Conservation (phyloP, 2,797 vertebrate species). For the Alosa sapidissima region DNA sequence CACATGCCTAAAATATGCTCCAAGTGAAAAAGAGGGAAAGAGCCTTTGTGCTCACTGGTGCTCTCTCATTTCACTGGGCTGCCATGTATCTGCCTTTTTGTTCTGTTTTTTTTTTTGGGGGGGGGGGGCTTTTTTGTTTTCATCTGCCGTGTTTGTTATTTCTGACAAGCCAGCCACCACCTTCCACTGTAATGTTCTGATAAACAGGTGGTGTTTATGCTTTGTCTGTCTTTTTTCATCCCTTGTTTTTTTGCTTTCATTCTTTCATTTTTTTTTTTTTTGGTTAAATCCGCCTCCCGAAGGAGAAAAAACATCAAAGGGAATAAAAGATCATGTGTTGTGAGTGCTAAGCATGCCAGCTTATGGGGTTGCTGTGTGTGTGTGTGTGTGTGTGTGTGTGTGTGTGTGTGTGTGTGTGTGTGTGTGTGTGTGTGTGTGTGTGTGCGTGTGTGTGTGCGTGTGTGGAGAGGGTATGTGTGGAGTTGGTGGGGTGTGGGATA, state of each 20-base stretch:
- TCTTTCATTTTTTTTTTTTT: constrained; percentile 22
- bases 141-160: constrained; percentile 47
- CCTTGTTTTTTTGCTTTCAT: constrained; percentile 37
- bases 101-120: constrained; percentile 54
- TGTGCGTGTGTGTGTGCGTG: neutral
- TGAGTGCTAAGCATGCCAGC: constrained; percentile 61
- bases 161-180: constrained; percentile 60
- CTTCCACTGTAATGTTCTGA: constrained; percentile 57
- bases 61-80: constrained; percentile 30
- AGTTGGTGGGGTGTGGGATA: neutral
- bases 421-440: neutral
- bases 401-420: neutral
- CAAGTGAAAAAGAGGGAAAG: neutral
- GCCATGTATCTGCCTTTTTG: constrained; percentile 47
- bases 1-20: constrained; percentile 14
- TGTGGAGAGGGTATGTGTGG: neutral
- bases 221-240: constrained; percentile 39
- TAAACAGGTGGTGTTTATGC: constrained; percentile 75
- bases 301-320: constrained; percentile 67
- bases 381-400: constrained; percentile 10
- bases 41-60: constrained; percentile 23
- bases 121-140: constrained; percentile 43
- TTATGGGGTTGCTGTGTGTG: neutral
- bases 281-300: constrained; percentile 53
- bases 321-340: constrained; percentile 71